A percentile compares a stretch with the other conserved stretches of the same genome.
These are phyloP conservation scores for Alectura lathami DNA, from an alignment of 2,113 vertebrate genomes.

Conservation along the genomic window DNA sequence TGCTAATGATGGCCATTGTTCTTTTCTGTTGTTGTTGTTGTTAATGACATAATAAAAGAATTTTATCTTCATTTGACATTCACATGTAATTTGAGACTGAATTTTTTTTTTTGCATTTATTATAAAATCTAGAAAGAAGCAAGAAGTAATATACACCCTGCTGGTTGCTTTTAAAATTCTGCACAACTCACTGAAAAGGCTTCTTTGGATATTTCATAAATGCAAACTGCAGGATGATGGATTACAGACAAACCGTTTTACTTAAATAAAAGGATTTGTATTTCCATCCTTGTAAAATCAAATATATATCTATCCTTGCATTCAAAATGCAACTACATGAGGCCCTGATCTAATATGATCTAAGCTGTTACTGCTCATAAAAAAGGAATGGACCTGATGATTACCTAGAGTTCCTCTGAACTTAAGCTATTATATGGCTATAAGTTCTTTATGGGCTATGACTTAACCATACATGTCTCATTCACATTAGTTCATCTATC, in stretches of 20 bases:
- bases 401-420: neutral
- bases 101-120: neutral
- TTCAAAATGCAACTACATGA: neutral
- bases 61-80: neutral
- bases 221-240: neutral
- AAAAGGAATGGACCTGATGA: neutral
- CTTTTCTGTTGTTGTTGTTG: neutral
- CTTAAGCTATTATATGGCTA: neutral
- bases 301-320: neutral
- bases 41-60: neutral
- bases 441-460: neutral
- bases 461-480: neutral
- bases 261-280: neutral
- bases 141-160: fast-evolving
- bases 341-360: neutral
- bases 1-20: neutral
- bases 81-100: neutral
- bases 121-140: neutral
- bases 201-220: neutral
- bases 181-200: neutral
- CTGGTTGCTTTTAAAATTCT: neutral
- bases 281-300: neutral
- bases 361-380: neutral
- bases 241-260: neutral
- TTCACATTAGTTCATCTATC: neutral